A percentile compares a stretch with the other conserved stretches of the same genome.
phyloP scores from a whole-genome alignment of 2,888 invertebrate genomes.

The Chalcis sispes region DNA sequence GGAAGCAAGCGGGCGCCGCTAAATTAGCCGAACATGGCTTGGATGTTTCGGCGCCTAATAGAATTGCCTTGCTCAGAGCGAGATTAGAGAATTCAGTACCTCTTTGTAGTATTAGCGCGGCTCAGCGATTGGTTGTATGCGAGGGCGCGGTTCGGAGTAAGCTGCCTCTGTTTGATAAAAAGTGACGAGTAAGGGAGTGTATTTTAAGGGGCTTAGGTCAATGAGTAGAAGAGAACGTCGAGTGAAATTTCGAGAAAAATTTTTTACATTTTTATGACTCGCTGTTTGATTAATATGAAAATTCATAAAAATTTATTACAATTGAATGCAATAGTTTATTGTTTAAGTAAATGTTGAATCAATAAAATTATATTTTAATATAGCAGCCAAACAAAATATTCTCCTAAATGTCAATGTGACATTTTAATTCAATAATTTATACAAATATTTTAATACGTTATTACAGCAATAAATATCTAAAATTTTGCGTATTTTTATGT shows the following conservation, averaged over 20 bases:
- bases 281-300: too few species aligned
- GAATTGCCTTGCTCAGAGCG: slow-evolving; percentile 71
- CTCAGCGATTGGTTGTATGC: slow-evolving; percentile 85
- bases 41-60: slow-evolving; percentile 70
- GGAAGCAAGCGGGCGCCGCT: slow-evolving; percentile 74
- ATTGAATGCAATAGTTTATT: too few species aligned
- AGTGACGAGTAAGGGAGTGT: slow-evolving; percentile 72
- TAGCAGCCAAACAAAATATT: too few species aligned
- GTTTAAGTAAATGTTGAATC: too few species aligned
- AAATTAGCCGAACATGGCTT: slow-evolving; percentile 64
- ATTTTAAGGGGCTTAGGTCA: slow-evolving; percentile 19
- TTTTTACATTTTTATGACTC: slow-evolving; percentile 9
- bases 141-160: slow-evolving; percentile 92
- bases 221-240: slow-evolving; percentile 42
- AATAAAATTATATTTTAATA: too few species aligned
- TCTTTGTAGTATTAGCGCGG: slow-evolving; percentile 78
- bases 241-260: slow-evolving; percentile 24
- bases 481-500: too few species aligned
- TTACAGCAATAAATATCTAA: too few species aligned
- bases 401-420: too few species aligned
- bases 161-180: slow-evolving; percentile 89
- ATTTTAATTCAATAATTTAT: too few species aligned
- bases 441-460: too few species aligned
- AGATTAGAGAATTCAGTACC: slow-evolving; percentile 72
- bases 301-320: too few species aligned